Conservation (phyloP, 2,888 invertebrate species). For the Andrena fulva region DNA sequence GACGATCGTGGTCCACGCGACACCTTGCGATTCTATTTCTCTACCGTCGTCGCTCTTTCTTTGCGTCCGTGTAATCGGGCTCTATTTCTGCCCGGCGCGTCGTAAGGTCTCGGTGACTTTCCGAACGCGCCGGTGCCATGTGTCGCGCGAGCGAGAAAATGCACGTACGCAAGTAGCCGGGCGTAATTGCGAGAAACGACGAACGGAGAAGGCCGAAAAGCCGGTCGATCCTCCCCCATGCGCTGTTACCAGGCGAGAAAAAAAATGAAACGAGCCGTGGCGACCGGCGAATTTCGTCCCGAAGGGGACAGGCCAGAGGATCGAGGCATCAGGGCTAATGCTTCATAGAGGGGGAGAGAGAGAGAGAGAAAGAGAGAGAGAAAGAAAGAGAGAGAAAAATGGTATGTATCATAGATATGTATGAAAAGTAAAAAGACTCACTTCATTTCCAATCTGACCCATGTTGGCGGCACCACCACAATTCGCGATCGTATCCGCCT, state of each 20-base stretch:
- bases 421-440: constrained; percentile 72
- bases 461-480: constrained; percentile 79
- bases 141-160: constrained; percentile 13
- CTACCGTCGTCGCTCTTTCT: neutral
- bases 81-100: constrained; percentile 59
- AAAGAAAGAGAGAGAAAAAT: neutral
- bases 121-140: constrained; percentile 44
- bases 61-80: constrained; percentile 10
- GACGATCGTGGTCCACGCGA: constrained; percentile 20
- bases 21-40: constrained; percentile 8
- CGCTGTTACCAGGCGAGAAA: constrained; percentile 39
- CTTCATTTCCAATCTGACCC: constrained; percentile 84
- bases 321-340: neutral
- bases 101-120: constrained; percentile 53
- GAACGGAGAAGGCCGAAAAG: constrained; percentile 28
- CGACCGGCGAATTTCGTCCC: constrained; percentile 22
- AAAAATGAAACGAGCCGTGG: neutral
- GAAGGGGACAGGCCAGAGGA: neutral
- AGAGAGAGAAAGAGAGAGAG: neutral
- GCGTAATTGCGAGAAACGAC: constrained; percentile 32
- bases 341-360: neutral
- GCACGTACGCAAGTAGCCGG: neutral
- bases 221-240: constrained; percentile 35
- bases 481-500: constrained; percentile 79
- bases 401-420: neutral